Base-by-base conservation (phyloP, 2,797 vertebrate species). In the Tragopan temminckii region DNA sequence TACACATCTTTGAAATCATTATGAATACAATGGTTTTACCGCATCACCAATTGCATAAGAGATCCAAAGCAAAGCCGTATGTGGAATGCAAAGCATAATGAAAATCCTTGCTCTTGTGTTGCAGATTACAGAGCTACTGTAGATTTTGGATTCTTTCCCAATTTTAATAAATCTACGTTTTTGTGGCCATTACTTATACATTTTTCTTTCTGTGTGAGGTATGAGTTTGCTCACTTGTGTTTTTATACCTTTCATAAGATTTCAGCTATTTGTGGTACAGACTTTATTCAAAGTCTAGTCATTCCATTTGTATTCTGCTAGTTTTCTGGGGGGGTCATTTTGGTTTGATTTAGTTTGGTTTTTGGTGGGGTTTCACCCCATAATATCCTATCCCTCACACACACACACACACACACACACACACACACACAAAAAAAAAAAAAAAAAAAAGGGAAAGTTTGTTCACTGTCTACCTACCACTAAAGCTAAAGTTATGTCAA, bases 1-100 rank as follows among this genome's bases (percentile, higher is more conserved):
- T 91, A 86, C 87, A 94, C 75, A 45, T 97, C 96, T 96, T 95
- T 93, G 94, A 97, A 97, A 97, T 96, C 96, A 96, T 98, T 95
- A 95, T 89, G 94, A 98, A 96, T 94, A 97, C 95, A 97, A 95
- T 94, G 72, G 80, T 85, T 91, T 97, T 95, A 95, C 92, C 95
- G 91, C 88, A 93, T 96, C 91, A 96, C 89, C 78, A 90, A 91
- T 97, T 97, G 90, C 95, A 96, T 96, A 96, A 96, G 80, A 94
- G 55, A 89, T 96, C 93, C 86, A 93, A 82, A 97, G 89, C 88
- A 95, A 93, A 97, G 90, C 52, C 70, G 3, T 90, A 96, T 87
- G 89, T 92, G 94, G 96, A 97, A 97, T 84, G 82, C 79, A 93
- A 95, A 96, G 79, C 70, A 92, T 89, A 97, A 95, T 84, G 72